A percentile compares a stretch with the other conserved stretches of the same genome.
phyloP scores from a whole-genome alignment of 2,797 vertebrate species.

The Mionectes olivaceus region DNA sequence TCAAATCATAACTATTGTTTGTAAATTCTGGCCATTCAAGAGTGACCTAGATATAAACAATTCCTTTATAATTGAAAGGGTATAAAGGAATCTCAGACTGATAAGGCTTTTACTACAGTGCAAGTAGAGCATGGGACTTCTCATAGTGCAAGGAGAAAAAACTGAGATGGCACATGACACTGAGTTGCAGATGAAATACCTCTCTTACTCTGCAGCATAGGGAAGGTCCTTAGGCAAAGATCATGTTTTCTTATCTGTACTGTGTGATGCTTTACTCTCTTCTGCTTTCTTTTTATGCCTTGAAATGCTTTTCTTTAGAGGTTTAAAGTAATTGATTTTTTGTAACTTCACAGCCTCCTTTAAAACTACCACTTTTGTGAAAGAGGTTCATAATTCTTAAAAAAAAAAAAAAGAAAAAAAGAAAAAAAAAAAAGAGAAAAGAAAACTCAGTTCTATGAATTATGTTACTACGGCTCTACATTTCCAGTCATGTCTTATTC shows the following conservation, averaged over 20 bases:
- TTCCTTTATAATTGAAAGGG: neutral
- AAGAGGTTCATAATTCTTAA: neutral
- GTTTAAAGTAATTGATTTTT: conserved; percentile 41
- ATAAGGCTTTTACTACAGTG: neutral
- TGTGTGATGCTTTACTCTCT: neutral
- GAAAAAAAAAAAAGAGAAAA: neutral
- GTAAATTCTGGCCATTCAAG: neutral
- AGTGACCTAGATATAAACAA: neutral
- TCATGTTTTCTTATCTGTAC: neutral
- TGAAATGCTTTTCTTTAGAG: neutral
- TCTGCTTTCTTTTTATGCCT: neutral
- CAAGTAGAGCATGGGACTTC: neutral
- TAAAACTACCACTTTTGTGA: neutral
- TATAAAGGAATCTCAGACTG: neutral
- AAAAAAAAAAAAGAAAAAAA: neutral
- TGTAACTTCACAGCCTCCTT: neutral
- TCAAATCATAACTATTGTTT: neutral
- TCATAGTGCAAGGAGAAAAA: neutral
- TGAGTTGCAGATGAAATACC: neutral
- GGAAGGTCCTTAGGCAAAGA: conserved; percentile 30
- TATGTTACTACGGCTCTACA: neutral
- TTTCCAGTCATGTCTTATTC: neutral
- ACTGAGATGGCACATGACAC: neutral
- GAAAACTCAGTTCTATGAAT: neutral
- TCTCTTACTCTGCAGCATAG: neutral